Evolutionary conservation across 2,113 vertebrate genomes (phyloP).

Genomic region (Myotis davidii): DNA sequence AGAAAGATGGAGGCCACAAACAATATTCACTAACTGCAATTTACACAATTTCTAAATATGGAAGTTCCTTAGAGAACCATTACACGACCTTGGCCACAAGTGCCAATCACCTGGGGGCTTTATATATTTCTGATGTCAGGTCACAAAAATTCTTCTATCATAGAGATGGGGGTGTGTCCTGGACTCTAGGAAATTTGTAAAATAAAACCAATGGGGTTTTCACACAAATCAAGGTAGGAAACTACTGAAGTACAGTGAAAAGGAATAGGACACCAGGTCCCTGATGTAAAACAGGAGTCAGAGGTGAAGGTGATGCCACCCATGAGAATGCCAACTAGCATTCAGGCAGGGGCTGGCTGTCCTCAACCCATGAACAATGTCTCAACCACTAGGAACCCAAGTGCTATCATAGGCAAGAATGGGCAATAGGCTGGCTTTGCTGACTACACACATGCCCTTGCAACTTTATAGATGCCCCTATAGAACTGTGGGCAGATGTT

Average conservation of each 20-base stretch:
- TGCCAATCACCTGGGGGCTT: not conserved
- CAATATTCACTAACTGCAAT: not conserved
- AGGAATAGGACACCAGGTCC: not conserved
- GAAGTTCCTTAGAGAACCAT: not conserved
- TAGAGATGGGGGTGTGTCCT: not conserved
- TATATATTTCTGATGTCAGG: not conserved
- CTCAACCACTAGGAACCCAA: not conserved
- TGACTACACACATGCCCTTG: not conserved
- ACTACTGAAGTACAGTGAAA: not conserved
- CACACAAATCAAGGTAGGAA: not conserved
- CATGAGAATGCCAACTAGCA: not conserved
- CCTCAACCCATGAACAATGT: not conserved
- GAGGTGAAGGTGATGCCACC: not conserved
- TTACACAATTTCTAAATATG: not conserved
- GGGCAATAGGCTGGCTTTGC: not conserved
- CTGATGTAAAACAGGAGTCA: not conserved
- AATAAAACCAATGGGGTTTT: not conserved
- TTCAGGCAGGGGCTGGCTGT: not conserved
- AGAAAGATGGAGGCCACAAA: not conserved
- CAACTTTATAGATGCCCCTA: not conserved
- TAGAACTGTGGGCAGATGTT: not conserved
- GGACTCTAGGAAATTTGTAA: not conserved
- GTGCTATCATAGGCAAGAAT: not conserved
- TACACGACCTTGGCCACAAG: not conserved
- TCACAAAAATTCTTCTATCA: not conserved